Evolutionary conservation across 1,140 invertebrate genomes (phyloP).

Genomic region (Drosophila lowei): DNA sequence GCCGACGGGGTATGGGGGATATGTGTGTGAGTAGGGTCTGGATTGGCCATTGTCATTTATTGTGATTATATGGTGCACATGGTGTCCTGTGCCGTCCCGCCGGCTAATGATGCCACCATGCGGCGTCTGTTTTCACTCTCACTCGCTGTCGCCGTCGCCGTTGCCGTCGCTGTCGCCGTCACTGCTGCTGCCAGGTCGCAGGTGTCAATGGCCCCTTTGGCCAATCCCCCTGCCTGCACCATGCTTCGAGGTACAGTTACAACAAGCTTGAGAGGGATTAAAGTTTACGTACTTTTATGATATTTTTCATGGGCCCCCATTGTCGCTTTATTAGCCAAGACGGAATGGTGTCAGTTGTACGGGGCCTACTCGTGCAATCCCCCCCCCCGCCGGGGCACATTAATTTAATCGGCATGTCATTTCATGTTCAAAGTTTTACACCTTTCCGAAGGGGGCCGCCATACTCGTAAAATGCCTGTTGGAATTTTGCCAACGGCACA

Average conservation of each 20-base stretch:
- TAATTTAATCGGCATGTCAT: constrained; percentile 60
- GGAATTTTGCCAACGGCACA: constrained; percentile 11
- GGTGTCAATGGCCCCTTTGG: constrained; percentile 31
- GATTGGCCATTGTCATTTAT: constrained; percentile 35
- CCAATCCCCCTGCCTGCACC: neutral
- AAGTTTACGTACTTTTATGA: constrained; percentile 20
- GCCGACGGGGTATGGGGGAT: neutral
- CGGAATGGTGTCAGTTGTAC: constrained; percentile 26
- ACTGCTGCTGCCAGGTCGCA: constrained; percentile 5
- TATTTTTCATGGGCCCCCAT: constrained; percentile 32
- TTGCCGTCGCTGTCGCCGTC: neutral
- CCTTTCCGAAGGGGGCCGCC: constrained; percentile 23
- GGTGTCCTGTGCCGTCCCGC: constrained; percentile 17
- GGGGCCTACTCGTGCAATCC: neutral
- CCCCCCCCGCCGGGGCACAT: constrained; percentile 14
- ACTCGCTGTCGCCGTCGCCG: neutral
- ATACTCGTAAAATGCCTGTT: constrained; percentile 44
- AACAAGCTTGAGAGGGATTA: constrained; percentile 2
- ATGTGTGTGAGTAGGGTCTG: neutral
- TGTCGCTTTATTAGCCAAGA: constrained; percentile 35
- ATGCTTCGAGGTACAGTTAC: neutral
- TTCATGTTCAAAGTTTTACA: constrained; percentile 60
- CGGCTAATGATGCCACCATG: constrained; percentile 36
- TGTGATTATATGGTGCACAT: constrained; percentile 43
- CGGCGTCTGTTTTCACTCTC: constrained; percentile 8